Conservation (phyloP, 2,113 vertebrate species). For the Leptobrachium leishanense region DNA sequence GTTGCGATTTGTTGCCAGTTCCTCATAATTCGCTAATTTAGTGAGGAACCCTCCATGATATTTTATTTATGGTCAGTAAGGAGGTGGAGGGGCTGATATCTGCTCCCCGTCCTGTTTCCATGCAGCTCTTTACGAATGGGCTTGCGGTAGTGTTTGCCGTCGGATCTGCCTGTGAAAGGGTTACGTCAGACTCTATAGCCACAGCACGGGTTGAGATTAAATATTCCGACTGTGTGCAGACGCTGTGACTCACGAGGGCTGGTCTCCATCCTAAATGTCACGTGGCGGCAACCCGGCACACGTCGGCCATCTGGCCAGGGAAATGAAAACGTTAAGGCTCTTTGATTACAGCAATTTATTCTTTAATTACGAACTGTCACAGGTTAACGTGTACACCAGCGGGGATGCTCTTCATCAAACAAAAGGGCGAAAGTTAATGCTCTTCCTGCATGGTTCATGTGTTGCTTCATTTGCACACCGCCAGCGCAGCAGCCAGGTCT, state of each 20-base stretch:
- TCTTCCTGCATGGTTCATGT: slow-evolving; percentile 4
- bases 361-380: slow-evolving; percentile 25
- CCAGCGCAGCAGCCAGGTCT: background rate
- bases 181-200: background rate
- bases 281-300: background rate
- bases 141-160: background rate
- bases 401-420: slow-evolving; percentile 14
- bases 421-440: background rate
- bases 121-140: slow-evolving; percentile 70
- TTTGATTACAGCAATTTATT: slow-evolving; percentile 32
- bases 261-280: slow-evolving; percentile 28
- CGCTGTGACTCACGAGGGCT: slow-evolving; percentile 32
- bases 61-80: too few relatives aligned
- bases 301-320: slow-evolving; percentile 38
- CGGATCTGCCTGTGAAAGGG: background rate
- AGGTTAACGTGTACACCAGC: slow-evolving; percentile 4
- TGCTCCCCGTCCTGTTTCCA: slow-evolving; percentile 7
- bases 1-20: too few relatives aligned
- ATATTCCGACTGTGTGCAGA: slow-evolving; percentile 20
- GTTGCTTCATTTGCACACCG: background rate
- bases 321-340: slow-evolving; percentile 15
- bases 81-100: too few relatives aligned
- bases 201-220: slow-evolving; percentile 1
- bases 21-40: too few relatives aligned
- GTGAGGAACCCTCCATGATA: too few relatives aligned